Evolutionary conservation across 2,113 vertebrate species (phyloP).

Genomic region (Lasiurus cinereus): DNA sequence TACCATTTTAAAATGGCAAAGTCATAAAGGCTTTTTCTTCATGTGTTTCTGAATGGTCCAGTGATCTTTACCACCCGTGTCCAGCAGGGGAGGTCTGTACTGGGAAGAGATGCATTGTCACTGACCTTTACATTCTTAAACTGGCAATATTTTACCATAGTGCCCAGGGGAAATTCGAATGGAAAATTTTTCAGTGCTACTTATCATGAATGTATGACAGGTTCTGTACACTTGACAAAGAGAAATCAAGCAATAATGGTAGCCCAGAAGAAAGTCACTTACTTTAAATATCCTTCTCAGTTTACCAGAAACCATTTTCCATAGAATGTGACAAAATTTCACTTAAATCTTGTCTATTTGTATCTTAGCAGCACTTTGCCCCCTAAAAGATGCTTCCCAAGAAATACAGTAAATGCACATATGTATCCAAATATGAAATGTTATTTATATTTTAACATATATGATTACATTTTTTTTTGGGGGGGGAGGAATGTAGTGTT

Average conservation of each 20-base stretch:
- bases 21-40: slow-evolving; percentile 73
- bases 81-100: slow-evolving; percentile 76
- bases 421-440: slow-evolving; percentile 66
- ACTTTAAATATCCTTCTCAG: slow-evolving; percentile 76
- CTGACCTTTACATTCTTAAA: slow-evolving; percentile 69
- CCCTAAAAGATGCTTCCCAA: slow-evolving; percentile 70
- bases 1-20: slow-evolving; percentile 35
- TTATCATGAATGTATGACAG: slow-evolving; percentile 68
- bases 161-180: slow-evolving; percentile 77
- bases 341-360: slow-evolving; percentile 71
- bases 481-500: slow-evolving; percentile 4
- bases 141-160: slow-evolving; percentile 67
- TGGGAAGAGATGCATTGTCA: slow-evolving; percentile 21
- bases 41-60: slow-evolving; percentile 50
- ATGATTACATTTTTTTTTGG: slow-evolving; percentile 2
- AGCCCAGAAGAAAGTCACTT: slow-evolving; percentile 63
- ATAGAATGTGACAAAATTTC: slow-evolving; percentile 65
- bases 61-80: not conserved
- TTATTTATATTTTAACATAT: slow-evolving; percentile 43
- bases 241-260: slow-evolving; percentile 71
- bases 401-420: slow-evolving; percentile 71
- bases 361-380: slow-evolving; percentile 66
- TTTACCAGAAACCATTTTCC: slow-evolving; percentile 76
- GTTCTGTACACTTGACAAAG: slow-evolving; percentile 73
- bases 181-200: slow-evolving; percentile 74